A percentile compares a stretch with the other conserved stretches of the same genome.
phyloP scores from a whole-genome alignment of 2,113 vertebrate species.

The Epinephelus moara region DNA sequence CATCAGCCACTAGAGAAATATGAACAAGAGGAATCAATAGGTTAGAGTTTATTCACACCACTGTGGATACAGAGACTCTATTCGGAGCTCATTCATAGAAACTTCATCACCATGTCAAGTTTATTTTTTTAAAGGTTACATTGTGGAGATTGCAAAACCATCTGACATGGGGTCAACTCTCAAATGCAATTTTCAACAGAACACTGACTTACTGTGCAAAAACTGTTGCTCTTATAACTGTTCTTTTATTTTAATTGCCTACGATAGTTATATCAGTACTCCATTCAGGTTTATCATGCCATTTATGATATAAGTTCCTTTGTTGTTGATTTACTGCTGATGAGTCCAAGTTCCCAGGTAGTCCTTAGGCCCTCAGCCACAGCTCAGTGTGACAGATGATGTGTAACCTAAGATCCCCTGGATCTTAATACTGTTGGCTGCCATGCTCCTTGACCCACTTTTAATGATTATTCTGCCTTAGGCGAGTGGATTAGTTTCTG shows the following conservation, averaged over 20 bases:
- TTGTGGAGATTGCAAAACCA: background rate
- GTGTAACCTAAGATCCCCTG: conserved; percentile 61
- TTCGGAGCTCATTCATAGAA: conserved; percentile 3
- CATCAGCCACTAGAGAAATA: background rate
- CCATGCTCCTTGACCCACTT: conserved; percentile 72
- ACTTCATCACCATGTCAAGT: background rate
- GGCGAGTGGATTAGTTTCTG: conserved; percentile 66
- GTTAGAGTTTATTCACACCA: conserved; percentile 3
- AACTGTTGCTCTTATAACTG: background rate
- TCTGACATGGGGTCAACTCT: background rate
- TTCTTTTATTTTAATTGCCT: background rate
- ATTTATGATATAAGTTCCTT: background rate
- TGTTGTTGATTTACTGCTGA: conserved; percentile 24
- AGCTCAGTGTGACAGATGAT: conserved; percentile 66
- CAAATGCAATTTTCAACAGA: background rate
- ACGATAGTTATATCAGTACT: background rate
- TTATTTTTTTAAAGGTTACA: conserved; percentile 36
- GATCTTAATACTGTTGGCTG: conserved; percentile 69
- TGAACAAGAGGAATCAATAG: conserved; percentile 20
- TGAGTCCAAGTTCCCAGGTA: conserved; percentile 15
- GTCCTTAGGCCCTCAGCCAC: conserved; percentile 14
- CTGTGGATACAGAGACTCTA: background rate
- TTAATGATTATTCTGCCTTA: conserved; percentile 71
- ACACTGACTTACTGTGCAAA: background rate
- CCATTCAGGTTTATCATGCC: background rate